A percentile compares a stretch with the other conserved stretches of the same genome.
phyloP scores from a whole-genome alignment of 2,797 vertebrate species.

The Sebastes flavidus region DNA sequence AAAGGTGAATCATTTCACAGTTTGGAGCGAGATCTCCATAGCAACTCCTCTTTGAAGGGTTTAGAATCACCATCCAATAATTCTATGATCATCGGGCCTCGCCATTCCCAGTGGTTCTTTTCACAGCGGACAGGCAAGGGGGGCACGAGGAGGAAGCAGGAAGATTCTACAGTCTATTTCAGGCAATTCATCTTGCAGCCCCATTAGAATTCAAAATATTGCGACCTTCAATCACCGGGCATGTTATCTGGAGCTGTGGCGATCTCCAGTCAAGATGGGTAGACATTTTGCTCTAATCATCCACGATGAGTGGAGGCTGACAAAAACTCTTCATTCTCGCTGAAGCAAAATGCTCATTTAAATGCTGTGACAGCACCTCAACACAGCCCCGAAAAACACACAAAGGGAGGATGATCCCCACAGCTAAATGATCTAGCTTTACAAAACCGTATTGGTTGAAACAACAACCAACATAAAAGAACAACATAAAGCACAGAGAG shows the following conservation, averaged over 20 bases:
- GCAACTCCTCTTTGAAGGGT: constrained; percentile 99
- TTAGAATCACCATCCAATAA: constrained; percentile 99
- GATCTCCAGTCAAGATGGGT: constrained; percentile 99
- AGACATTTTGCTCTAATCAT: constrained; percentile 99
- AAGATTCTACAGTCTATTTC: constrained; percentile 99
- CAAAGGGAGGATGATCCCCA: constrained; percentile 85
- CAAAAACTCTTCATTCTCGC: constrained; percentile 98
- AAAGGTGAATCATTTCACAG: constrained; percentile 99
- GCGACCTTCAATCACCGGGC: constrained; percentile 99
- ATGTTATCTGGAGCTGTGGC: constrained; percentile 99
- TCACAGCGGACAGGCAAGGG: constrained; percentile 96
- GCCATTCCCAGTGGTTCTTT: constrained; percentile 99
- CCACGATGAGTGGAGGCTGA: constrained; percentile 99
- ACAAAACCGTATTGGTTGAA: constrained; percentile 67
- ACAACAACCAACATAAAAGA: constrained; percentile 84
- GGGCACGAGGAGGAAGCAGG: constrained; percentile 87
- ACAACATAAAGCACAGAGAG: background rate
- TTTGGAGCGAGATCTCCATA: constrained; percentile 99
- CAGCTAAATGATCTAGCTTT: constrained; percentile 73
- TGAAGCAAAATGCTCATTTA: constrained; percentile 99
- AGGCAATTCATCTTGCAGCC: constrained; percentile 99
- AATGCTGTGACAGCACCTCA: constrained; percentile 96
- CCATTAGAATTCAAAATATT: constrained; percentile 99
- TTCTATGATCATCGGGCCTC: constrained; percentile 99
- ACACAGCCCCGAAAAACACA: constrained; percentile 90